Evolutionary conservation across 2,888 invertebrate species (phyloP), one percentile per base, ranked within the genome.

Genomic region (Himalopsyche anomala): DNA sequence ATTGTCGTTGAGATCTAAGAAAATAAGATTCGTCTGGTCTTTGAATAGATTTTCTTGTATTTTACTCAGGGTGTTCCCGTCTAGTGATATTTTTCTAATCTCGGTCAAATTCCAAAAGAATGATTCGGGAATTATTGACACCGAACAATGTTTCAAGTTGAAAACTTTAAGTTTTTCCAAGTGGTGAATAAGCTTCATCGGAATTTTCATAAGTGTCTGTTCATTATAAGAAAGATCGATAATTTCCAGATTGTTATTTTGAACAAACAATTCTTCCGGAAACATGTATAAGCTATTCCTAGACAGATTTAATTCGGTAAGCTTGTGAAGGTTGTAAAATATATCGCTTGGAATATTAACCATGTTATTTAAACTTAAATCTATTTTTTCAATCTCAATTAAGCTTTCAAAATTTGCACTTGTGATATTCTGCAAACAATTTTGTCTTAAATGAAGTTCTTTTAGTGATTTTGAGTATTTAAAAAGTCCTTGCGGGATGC

Each of bases 301-400:
- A 90, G 94, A 95, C 87, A 97, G 92, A 90, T 95, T 95, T 80
- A 97, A 91, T 87, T 92, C 93, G 88, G 92, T 93, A 74, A 97
- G 91, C 90, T 95, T 95, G 45, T 91, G 91, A 84, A 96, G 91
- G 87, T 94, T 92, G 84, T 93, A 91, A 90, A 96, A 96, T 83
- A 95, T 92, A 89, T 94, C 94, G 11, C 92, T 90, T 0, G 95
- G 94, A 82, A 97, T 91, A 85, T 92, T 92, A 85, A 93, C 93
- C 88, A 97, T 92, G 82, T 93, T 92, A 90, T 96, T 97, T n/a
- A 93, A 92, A 89, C 95, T 95, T 84, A 97, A 91, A 91, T 96
- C 96, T 87, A 97, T 92, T 88, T 94, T 94, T 89, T 93, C 92
- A 6, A 97, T 91, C 0, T 94, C 94, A 51, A 92, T 91, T 3